Base-by-base conservation (phyloP, 2,113 vertebrate species). In the Ochotona curzoniae region DNA sequence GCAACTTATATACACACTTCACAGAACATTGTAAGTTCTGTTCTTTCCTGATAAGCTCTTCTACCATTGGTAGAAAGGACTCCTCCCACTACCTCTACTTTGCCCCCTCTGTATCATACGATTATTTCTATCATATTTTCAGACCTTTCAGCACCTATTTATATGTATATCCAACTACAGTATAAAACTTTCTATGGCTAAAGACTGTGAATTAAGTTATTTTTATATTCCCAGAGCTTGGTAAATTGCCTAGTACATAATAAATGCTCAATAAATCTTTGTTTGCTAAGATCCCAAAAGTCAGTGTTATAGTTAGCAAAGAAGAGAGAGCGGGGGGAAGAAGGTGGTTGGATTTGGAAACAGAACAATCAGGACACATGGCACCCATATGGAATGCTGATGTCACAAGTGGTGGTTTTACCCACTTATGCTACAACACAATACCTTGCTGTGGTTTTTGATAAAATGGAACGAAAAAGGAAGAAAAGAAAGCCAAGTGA, bases 201-300 rank as follows among this genome's bases (percentile, higher is more conserved):
- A 1, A 32, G 21, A 81, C 3, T 11, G 83, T 71, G 85, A 35
- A 85, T 92, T 92, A 51, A 57, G 23, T 82, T 75, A 32, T 84
- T 49, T 83, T 94, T 90, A 23, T 38, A 75, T 76, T 89, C n/a
- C 32, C 32, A 73, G 10, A 91, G 83, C 32, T 79, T 86, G 26
- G 47, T 30, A 85, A 92, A 89, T 11, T 83, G 70, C 75, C 54
- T 78, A n/a, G 30, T 15, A 87, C 18, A 88, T 83, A 69, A 70
- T 10, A 89, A 25, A 85, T 79, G 11, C 26, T 78, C 49, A 63
- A 44, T 44, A 91, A 61, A 47, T 78, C 47, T 81, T 74, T 57
- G 14, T 57, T 57, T 57, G 3, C 54, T 57, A 57, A 57, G 54
- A 57, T 57, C 15, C 18, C 13, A 15, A 57, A 57, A 57, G 17